Evolutionary conservation across 2,113 vertebrate genomes (phyloP), one percentile per base, ranked within the genome.

Genomic region (Cyprinodon brontotheroides): DNA sequence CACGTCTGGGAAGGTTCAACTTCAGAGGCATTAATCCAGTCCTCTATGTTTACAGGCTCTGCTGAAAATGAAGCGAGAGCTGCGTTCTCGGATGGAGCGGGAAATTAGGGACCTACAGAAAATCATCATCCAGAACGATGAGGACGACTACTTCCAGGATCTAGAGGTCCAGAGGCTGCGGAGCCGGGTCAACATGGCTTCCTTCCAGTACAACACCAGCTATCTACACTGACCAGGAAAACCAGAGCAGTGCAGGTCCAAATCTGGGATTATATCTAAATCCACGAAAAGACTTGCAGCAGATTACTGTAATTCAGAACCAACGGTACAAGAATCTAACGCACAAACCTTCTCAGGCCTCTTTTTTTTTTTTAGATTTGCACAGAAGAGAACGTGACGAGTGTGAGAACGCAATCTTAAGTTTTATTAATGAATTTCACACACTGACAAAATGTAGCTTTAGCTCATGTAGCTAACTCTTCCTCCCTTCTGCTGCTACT

Each of bases 81-180:
- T 99, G 72, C 95, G 96, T 41, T 92, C 88, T 17, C 96, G 94
- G 89, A 96, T 98, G 97, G 96, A 98, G 89, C 94, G 94, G 11
- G 97, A 99, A 87, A 97, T 98, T 14, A 84, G 93, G 1, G 94
- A 97, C 3, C 92, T 99, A 61, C 98, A 99, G 90, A 80, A 90
- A 69, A 91, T 97, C 86, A 96, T 98, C 75, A 79, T 95, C n/a
- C 94, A 94, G 75, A 94, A 92, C 0, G 94, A 97, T 0, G 94
- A 98, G 0, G 96, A 97, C 0, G 93, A 95, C 67, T 94, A 96
- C 83, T 96, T 97, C 89, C 94, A 93, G 70, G 95, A 97, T 20
- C 71, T 97, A 36, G 97, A 99, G 84, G 95, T 96, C 1, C 95
- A 98, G 77, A 93, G 95, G 67, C 89, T 98, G 72, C 94, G 92